Evolutionary conservation across 2,113 vertebrate genomes (phyloP), one percentile per base, ranked within the genome.

Genomic region (Cynocephalus volans): DNA sequence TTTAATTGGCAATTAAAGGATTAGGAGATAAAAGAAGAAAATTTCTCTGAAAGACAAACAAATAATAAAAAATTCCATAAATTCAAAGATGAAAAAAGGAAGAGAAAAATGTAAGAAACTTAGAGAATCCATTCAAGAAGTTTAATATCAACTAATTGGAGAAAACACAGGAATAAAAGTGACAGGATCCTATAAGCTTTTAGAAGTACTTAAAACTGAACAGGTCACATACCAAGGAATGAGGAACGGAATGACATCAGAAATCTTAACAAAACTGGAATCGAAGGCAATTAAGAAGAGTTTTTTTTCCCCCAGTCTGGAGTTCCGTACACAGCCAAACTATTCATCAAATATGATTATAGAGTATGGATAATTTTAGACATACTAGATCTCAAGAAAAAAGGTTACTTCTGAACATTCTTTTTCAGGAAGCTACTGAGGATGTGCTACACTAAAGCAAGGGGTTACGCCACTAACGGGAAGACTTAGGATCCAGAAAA

Each of bases 241-340:
- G 41, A 41, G 41, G 41, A 41, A 41, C 4, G 41, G 41, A 41
- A 41, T 23, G 24, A 83, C 54, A 41, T 73, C 41, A 21, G 23
- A 92, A 31, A 50, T 62, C 58, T 93, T 65, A 72, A 60, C 24
- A 72, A 93, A 85, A 93, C 19, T 69, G 14, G 36, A 86, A 86
- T 77, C 60, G 56, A 93, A 86, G 48, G 3, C 62, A 77, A 65
- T 58, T 50, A 77, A 86, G 70, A 76, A 62, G 54, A 75, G 3
- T 45, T 11, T 45, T 64, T 65, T 45, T 48, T 28, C 19, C 41
- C 41, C 41, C 41, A 56, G 24, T 56, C 45, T 7, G 14, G 41
- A 24, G 45, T 56, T 86, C n/a, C n/a, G 67, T 1, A 67, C 36
- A n/a, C 9, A 77, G n/a, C 3, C 69, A 90, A 67, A 58, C 3